Evolutionary conservation across 2,888 invertebrate genomes (phyloP), one percentile per base, ranked within the genome.

Genomic region (Elmis aenea): DNA sequence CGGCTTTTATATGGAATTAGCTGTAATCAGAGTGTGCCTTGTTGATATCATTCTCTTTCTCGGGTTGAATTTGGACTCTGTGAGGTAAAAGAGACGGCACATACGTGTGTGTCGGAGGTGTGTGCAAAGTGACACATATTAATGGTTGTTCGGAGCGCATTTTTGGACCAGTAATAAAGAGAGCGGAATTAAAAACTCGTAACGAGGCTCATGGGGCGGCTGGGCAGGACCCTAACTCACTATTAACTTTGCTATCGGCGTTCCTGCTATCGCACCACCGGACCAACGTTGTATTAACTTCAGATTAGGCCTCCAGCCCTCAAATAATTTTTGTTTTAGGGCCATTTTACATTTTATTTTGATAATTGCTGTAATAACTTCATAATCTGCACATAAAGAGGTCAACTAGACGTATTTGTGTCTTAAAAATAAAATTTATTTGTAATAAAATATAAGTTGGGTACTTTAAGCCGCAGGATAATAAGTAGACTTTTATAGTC

Each of bases 111-210:
- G 38, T 33, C 30, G 36, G 30, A 38, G 24, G 22, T 23, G 38
- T 15, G 20, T 26, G 40, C 40, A 40, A 49, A 54, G 50, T 54
- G 56, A 54, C 56, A 52, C 48, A 46, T 53, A 56, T 58, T 58
- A 58, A 58, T 59, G 57, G 50, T 51, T 44, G 51, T 58, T 52
- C 49, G 52, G 48, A 50, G 42, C 46, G 46, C 51, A 46, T 51
- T 54, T 52, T 51, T 46, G 52, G 51, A 38, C 45, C 50, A 50
- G 52, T 54, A 61, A 61, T 62, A 61, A 61, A 62, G 55, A 53
- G 56, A 48, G 48, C 54, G 58, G 56, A 62, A 63, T 63, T 61
- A 63, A 63, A 63, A 63, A 63, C 57, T 61, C 61, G 58, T 63
- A 62, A 63, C 58, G 55, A 51, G 44, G 45, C 59, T 54, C 57